Evolutionary conservation across 2,888 invertebrate species (phyloP).

Genomic region (Ariolimax columbianus): DNA sequence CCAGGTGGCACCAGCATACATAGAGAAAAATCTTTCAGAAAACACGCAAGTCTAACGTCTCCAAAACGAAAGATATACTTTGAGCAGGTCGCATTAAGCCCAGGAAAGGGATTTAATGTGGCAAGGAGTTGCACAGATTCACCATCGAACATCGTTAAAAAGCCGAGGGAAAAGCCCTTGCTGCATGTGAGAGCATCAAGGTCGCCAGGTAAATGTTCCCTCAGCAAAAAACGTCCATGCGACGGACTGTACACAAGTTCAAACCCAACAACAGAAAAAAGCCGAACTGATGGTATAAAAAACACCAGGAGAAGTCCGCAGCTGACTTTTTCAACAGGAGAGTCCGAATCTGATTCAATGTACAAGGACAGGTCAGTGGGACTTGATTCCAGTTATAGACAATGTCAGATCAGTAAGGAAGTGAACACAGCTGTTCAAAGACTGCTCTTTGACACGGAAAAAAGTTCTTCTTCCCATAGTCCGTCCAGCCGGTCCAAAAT

Average conservation of each 20-base stretch:
- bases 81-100: not conserved
- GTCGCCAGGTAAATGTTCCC: not conserved
- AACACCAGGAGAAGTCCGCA: not conserved
- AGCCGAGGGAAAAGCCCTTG: too few species aligned
- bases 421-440: conserved; percentile 37
- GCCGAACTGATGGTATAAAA: not conserved
- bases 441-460: conserved; percentile 38
- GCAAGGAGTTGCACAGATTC: not conserved
- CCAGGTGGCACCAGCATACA: not conserved
- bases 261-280: not conserved
- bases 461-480: conserved; percentile 39
- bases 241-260: not conserved
- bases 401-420: conserved; percentile 28
- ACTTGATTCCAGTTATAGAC: conserved; percentile 10
- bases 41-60: not conserved
- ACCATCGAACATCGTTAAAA: not conserved
- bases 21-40: not conserved
- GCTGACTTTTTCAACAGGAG: conserved; percentile 15
- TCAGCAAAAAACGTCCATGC: not conserved
- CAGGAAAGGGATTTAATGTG: not conserved
- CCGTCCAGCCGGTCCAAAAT: not conserved
- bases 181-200: not conserved
- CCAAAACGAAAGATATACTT: not conserved
- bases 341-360: conserved; percentile 32
- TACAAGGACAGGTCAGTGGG: not conserved